A percentile compares a stretch with the other conserved stretches of the same genome.
Evolutionary conservation across 2,113 vertebrate genomes (phyloP).

Genomic region (Dolichotis patagonum): DNA sequence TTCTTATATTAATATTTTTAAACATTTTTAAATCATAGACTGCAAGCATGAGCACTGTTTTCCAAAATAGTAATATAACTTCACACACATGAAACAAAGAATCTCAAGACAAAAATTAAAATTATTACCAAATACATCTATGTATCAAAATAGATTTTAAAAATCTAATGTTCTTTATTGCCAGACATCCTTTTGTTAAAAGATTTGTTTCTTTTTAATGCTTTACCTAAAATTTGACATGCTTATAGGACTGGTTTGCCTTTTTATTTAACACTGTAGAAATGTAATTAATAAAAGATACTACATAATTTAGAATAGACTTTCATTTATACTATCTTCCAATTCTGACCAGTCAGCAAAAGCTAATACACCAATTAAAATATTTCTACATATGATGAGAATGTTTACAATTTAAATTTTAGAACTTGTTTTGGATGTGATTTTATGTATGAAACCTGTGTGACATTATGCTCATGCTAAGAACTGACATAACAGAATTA

Average conservation of each 20-base stretch:
- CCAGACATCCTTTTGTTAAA: constrained; percentile 88
- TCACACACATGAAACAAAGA: not conserved
- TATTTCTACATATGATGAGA: constrained; percentile 92
- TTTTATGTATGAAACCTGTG: constrained; percentile 91
- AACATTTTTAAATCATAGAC: not conserved
- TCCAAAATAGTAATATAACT: not conserved
- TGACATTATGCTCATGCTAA: constrained; percentile 93
- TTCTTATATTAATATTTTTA: not conserved
- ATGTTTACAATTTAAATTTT: constrained; percentile 92
- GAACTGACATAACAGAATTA: constrained; percentile 90
- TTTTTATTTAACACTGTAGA: constrained; percentile 91
- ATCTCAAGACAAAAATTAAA: not conserved
- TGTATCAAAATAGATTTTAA: constrained; percentile 88
- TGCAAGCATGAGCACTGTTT: not conserved
- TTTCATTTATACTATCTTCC: constrained; percentile 89
- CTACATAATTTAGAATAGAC: constrained; percentile 89
- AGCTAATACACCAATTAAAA: constrained; percentile 86
- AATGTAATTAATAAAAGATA: constrained; percentile 90
- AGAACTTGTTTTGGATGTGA: constrained; percentile 92
- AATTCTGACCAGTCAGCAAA: constrained; percentile 87
- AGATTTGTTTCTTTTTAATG: constrained; percentile 86
- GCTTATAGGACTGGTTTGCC: constrained; percentile 87
- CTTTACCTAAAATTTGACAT: constrained; percentile 87
- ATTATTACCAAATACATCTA: constrained; percentile 81
- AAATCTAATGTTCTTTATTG: constrained; percentile 86